Evolutionary conservation across 2,888 invertebrate species (phyloP).

Genomic region (Pristionchus exspectatus): DNA sequence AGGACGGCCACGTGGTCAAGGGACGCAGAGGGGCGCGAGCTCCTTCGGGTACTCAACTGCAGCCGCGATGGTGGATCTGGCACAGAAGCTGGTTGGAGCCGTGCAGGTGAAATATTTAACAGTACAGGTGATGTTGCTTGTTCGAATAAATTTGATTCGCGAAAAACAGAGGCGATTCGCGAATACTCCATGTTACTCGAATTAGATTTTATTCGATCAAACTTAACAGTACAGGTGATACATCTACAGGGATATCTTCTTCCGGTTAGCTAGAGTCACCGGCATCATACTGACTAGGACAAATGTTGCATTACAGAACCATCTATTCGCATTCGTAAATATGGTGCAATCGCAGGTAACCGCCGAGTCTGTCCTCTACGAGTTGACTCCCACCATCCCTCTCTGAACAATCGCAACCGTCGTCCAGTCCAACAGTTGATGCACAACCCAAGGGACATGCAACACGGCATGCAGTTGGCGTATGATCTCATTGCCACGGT

Average conservation of each 20-base stretch:
- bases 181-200: too few species aligned
- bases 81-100: constrained; percentile 89
- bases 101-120: constrained; percentile 85
- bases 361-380: constrained; percentile 68
- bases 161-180: too few species aligned
- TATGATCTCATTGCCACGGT: constrained; percentile 87
- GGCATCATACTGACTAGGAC: too few species aligned
- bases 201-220: too few species aligned
- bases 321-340: too few species aligned
- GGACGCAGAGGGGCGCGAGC: constrained; percentile 90
- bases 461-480: constrained; percentile 94
- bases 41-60: constrained; percentile 92
- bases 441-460: constrained; percentile 88
- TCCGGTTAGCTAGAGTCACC: too few species aligned
- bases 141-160: too few species aligned
- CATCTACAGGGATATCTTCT: not conserved
- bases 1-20: constrained; percentile 89
- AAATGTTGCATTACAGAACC: too few species aligned
- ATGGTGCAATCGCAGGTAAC: constrained; percentile 58
- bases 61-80: constrained; percentile 94
- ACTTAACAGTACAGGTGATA: too few species aligned
- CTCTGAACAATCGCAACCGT: constrained; percentile 77
- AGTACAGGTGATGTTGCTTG: too few species aligned
- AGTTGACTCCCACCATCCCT: constrained; percentile 85
- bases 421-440: constrained; percentile 58